Conservation (phyloP, 2,797 vertebrate species). For the Tapirus indicus region DNA sequence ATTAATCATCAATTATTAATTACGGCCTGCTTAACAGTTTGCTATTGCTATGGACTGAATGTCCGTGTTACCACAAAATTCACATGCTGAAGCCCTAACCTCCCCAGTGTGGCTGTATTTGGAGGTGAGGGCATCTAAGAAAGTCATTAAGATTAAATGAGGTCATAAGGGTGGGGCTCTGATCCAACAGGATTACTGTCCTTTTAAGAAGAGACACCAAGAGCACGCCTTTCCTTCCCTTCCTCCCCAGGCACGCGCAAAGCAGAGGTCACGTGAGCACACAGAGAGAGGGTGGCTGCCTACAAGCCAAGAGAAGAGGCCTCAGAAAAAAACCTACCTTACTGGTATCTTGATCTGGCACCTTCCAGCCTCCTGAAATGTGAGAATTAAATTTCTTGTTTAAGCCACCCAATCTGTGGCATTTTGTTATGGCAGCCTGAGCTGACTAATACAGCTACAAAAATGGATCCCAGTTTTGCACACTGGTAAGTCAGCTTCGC, state of each 20-base stretch:
- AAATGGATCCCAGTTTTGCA: constrained; percentile 8
- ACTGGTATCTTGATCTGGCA: not conserved
- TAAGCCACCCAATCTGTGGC: not conserved
- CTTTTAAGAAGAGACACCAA: not conserved
- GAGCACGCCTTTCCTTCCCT: not conserved
- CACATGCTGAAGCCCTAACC: not conserved
- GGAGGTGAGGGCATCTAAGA: not conserved
- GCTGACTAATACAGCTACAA: not conserved
- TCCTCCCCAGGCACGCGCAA: not conserved
- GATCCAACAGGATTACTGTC: not conserved
- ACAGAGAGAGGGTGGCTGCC: not conserved
- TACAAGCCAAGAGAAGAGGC: not conserved
- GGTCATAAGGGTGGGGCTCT: not conserved
- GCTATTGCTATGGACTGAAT: not conserved
- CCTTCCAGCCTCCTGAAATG: not conserved
- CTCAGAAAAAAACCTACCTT: not conserved
- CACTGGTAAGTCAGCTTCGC: not conserved
- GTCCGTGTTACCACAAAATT: not conserved
- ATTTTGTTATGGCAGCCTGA: not conserved
- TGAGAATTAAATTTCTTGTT: not conserved
- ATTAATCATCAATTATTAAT: not conserved
- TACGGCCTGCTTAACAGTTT: not conserved
- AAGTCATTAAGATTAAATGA: not conserved
- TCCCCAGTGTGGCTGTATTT: not conserved
- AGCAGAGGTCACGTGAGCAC: not conserved